Evolutionary conservation across 2,888 invertebrate species (phyloP), one percentile per base, ranked within the genome.

Genomic region (Drosophila pseudotalamancana): DNA sequence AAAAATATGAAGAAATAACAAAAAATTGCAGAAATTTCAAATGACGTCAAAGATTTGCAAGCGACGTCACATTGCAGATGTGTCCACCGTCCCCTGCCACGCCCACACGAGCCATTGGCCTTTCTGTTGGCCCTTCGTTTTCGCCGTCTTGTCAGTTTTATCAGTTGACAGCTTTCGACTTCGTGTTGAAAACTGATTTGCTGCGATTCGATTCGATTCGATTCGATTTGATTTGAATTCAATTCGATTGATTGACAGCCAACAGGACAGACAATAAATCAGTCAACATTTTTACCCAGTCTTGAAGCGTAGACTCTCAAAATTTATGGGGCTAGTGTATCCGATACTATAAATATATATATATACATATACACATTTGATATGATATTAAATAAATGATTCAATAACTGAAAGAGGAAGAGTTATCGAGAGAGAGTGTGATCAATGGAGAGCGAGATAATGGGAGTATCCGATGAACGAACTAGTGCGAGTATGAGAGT

Each of bases 191-290:
- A 34, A 48, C 12, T 48, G 34, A 48, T 48, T 48, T 46, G 32
- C n/a, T n/a, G 19, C 31, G 31, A 31, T 46, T 25, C 6, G 43
- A 42, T 42, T 42, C 19, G 14, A 54, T 14, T 46, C 16, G 14
- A 50, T 55, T 55, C 34, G 31, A 50, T 66, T 70, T 23, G 50
- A n/a, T n/a, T n/a, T n/a, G n/a, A n/a, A 34, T 51, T n/a, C 31
- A n/a, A 35, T 43, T 32, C n/a, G n/a, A n/a, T n/a, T 63, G 65
- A 61, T 55, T 60, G 68, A 55, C 68, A 48, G 50, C 31, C 11
- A 68, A 48, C 53, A 40, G 35, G 29, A 32, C 34, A 21, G 25
- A 6, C 45, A 69, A 46, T 69, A 61, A 68, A 50, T 61, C 45
- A 19, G 34, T 67, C 53, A 49, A 19, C 23, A 42, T 39, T 39